Conservation (phyloP, 2,113 vertebrate species). For the Otis tarda region DNA sequence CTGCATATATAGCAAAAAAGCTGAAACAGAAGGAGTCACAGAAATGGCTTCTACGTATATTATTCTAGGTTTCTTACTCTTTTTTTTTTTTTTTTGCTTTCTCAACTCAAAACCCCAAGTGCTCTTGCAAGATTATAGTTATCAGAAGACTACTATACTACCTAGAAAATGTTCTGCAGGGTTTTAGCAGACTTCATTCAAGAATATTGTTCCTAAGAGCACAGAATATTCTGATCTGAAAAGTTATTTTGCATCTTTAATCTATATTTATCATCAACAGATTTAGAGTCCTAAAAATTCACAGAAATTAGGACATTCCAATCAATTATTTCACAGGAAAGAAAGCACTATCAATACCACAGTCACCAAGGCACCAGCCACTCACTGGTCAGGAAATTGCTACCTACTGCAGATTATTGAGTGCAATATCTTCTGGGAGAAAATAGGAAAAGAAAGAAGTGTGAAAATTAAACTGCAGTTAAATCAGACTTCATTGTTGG, state of each 20-base stretch:
- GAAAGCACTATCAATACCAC: not conserved
- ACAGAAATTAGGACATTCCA: not conserved
- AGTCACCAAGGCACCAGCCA: not conserved
- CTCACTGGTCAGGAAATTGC: slow-evolving; percentile 55
- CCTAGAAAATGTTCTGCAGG: not conserved
- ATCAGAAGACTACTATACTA: not conserved
- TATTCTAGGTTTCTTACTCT: not conserved
- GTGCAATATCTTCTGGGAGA: slow-evolving; percentile 36
- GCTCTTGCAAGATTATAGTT: not conserved
- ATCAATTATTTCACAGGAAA: slow-evolving; percentile 3
- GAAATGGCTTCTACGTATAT: not conserved
- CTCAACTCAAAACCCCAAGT: not conserved
- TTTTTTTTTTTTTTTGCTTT: not conserved
- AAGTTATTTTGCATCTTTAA: not conserved
- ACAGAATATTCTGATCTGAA: not conserved
- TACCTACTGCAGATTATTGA: slow-evolving; percentile 33
- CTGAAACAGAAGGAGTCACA: not conserved
- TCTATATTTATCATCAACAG: not conserved
- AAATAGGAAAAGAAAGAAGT: slow-evolving; percentile 4
- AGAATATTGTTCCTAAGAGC: not conserved
- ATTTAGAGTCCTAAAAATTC: not conserved
- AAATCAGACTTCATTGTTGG: not conserved
- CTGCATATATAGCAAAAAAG: not conserved
- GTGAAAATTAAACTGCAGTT: slow-evolving; percentile 23
- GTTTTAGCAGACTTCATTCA: not conserved